phyloP scores from a whole-genome alignment of 2,888 invertebrate genomes.

The Calliopum simillimum region DNA sequence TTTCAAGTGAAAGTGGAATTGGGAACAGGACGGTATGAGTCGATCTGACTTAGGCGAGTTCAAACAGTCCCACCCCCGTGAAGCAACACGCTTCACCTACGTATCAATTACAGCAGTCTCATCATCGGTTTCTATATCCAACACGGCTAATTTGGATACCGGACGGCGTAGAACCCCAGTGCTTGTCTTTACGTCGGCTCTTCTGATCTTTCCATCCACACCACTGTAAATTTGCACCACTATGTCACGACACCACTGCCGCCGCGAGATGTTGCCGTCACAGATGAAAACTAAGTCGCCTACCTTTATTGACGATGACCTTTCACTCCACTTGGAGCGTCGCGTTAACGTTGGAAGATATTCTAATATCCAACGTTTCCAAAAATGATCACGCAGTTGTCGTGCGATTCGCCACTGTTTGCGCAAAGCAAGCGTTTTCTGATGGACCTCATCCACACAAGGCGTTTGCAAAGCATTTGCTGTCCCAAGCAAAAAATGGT shows the following conservation, averaged over 20 bases:
- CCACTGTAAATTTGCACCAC: conserved; percentile 35
- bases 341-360: conserved; percentile 33
- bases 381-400: background rate
- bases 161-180: conserved; percentile 45
- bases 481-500: conserved; percentile 24
- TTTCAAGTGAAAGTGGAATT: no score
- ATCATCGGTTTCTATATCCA: conserved; percentile 68
- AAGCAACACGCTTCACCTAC: conserved; percentile 28
- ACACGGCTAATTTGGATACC: conserved; percentile 52
- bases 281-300: conserved; percentile 42
- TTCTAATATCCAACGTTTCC: background rate
- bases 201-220: no score
- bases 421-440: background rate
- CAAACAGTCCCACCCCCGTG: conserved; percentile 35
- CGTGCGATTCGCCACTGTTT: conserved; percentile 11
- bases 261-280: conserved; percentile 33
- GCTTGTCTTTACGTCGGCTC: conserved; percentile 41
- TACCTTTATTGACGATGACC: conserved; percentile 23
- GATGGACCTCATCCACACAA: background rate
- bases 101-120: no score
- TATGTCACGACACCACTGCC: conserved; percentile 40
- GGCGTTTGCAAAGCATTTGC: conserved; percentile 3
- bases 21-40: no score
- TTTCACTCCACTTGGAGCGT: conserved; percentile 37
- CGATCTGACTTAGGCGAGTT: no score